phyloP scores from a whole-genome alignment of 2,797 vertebrate species.

The Sebastes vulpes region DNA sequence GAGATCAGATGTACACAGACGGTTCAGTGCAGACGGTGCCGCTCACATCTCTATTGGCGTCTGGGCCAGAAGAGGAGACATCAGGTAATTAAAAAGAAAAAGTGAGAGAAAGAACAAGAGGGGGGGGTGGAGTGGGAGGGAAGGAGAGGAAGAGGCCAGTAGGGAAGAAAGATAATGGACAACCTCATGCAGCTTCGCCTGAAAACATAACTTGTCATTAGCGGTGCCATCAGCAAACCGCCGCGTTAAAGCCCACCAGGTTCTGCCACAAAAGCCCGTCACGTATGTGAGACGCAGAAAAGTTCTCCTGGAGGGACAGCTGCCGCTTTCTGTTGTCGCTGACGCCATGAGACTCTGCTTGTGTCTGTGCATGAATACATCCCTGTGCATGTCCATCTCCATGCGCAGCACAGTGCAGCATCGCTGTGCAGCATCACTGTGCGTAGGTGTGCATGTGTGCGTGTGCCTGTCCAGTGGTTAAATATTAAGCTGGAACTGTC shows the following conservation, averaged over 20 bases:
- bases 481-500: slow-evolving; percentile 87
- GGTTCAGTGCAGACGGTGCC: slow-evolving; percentile 64
- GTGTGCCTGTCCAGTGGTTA: slow-evolving; percentile 64
- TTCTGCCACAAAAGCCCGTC: slow-evolving; percentile 29
- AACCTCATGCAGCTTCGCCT: slow-evolving; percentile 72
- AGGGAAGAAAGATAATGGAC: slow-evolving; percentile 69
- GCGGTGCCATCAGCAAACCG: slow-evolving; percentile 50
- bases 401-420: neutral
- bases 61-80: slow-evolving; percentile 78
- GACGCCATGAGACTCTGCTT: neutral
- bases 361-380: neutral
- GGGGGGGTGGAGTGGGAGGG: slow-evolving; percentile 38
- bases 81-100: slow-evolving; percentile 84
- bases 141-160: slow-evolving; percentile 60
- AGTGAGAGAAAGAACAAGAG: slow-evolving; percentile 66
- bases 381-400: slow-evolving; percentile 19
- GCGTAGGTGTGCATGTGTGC: neutral
- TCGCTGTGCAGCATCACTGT: neutral
- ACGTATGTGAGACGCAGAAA: slow-evolving; percentile 21
- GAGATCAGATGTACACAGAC: slow-evolving; percentile 72
- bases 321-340: neutral
- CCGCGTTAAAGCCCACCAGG: slow-evolving; percentile 38
- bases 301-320: slow-evolving; percentile 31
- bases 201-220: slow-evolving; percentile 76
- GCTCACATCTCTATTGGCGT: slow-evolving; percentile 77